These are phyloP conservation scores for Buathra laborator DNA, from an alignment of 2,888 invertebrate species.

Conservation along the genomic window DNA sequence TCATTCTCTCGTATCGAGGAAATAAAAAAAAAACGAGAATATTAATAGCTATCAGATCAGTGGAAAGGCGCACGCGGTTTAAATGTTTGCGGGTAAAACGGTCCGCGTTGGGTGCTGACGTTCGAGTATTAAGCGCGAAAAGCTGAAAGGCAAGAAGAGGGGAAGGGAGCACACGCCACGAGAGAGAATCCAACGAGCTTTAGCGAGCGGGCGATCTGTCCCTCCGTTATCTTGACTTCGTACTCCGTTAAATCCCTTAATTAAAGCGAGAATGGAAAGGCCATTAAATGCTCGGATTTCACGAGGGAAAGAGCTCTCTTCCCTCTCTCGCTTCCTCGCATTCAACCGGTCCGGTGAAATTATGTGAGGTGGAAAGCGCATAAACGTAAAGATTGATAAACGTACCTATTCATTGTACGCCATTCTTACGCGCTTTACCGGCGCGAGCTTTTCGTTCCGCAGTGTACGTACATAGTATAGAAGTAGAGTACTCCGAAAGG, in stretches of 20 bases:
- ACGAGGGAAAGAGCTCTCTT: conserved; percentile 36
- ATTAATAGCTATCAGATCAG: conserved; percentile 10
- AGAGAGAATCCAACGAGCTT: conserved; percentile 15
- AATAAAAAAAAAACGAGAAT: conserved; percentile 18
- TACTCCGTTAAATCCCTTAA: conserved; percentile 71
- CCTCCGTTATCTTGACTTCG: conserved; percentile 68
- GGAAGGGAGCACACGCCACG: background rate
- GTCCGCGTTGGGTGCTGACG: conserved; percentile 47
- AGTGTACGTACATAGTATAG: conserved; percentile 29
- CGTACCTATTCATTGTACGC: conserved; percentile 54
- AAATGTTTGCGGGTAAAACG: conserved; percentile 6
- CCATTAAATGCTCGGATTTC: conserved; percentile 66
- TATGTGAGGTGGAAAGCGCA: conserved; percentile 59
- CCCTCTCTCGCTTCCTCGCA: conserved; percentile 21
- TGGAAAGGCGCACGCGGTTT: background rate
- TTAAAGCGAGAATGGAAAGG: conserved; percentile 68
- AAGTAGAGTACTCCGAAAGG: background rate
- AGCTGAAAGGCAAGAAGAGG: conserved; percentile 23
- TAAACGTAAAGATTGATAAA: conserved; percentile 66
- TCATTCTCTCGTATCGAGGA: background rate
- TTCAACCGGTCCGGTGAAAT: conserved; percentile 50
- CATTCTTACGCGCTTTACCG: conserved; percentile 8
- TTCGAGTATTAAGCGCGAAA: conserved; percentile 57
- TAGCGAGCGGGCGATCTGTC: conserved; percentile 50
- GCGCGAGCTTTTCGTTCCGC: conserved; percentile 34